A percentile compares a stretch with the other conserved stretches of the same genome.
Evolutionary conservation across 2,888 invertebrate species (phyloP).

Genomic region (Alloplasta piceator): DNA sequence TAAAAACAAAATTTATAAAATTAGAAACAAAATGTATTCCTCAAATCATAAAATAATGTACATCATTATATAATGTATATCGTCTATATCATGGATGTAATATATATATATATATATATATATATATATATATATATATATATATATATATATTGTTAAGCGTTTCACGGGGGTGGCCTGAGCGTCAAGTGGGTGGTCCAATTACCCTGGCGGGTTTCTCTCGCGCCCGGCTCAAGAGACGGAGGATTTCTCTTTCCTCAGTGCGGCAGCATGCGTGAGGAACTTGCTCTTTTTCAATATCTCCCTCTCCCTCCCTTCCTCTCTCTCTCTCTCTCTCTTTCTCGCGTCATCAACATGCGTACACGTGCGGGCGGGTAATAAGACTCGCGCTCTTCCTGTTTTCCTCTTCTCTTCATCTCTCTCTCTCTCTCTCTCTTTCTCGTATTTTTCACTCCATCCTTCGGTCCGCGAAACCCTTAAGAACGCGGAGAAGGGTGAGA

Average conservation of each 20-base stretch:
- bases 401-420: slow-evolving; percentile 36
- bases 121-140: neutral
- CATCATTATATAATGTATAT: too few relatives aligned
- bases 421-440: slow-evolving; percentile 32
- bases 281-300: slow-evolving; percentile 19
- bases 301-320: slow-evolving; percentile 17
- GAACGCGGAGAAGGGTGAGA: slow-evolving; percentile 48
- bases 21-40: too few relatives aligned
- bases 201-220: slow-evolving; percentile 81
- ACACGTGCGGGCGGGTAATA: slow-evolving; percentile 79
- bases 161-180: slow-evolving; percentile 65
- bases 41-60: too few relatives aligned
- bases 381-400: slow-evolving; percentile 72
- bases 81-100: too few relatives aligned
- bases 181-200: slow-evolving; percentile 82
- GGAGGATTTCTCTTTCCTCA: slow-evolving; percentile 34
- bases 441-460: slow-evolving; percentile 53
- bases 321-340: slow-evolving; percentile 33
- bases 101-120: neutral
- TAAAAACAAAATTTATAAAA: too few relatives aligned
- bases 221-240: slow-evolving; percentile 73
- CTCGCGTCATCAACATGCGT: slow-evolving; percentile 66
- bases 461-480: slow-evolving; percentile 58
- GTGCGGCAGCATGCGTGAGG: slow-evolving; percentile 58
- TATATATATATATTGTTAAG: slow-evolving; percentile 18